A percentile compares a stretch with the other conserved stretches of the same genome.
These are phyloP conservation scores for Megathymus violae DNA, from an alignment of 1,140 invertebrate species.

Conservation along the genomic window DNA sequence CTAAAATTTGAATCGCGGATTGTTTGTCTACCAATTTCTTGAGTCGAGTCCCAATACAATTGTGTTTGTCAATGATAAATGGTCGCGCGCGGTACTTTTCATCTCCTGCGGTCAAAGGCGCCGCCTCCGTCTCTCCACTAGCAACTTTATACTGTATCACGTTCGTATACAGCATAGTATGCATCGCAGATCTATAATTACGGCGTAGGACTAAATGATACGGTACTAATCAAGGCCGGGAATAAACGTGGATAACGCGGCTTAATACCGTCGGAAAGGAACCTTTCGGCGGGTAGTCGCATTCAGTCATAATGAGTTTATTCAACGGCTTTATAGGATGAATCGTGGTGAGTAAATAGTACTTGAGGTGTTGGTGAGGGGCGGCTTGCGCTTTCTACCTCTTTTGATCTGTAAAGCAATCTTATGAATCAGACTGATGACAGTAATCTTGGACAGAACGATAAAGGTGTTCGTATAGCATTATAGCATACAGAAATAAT, in stretches of 20 bases:
- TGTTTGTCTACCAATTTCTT: conserved; percentile 78
- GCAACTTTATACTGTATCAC: conserved; percentile 46
- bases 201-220: conserved; percentile 81
- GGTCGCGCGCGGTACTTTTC: conserved; percentile 76
- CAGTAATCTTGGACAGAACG: too few relatives aligned
- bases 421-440: conserved; percentile 6
- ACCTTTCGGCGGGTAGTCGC: conserved; percentile 74
- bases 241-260: conserved; percentile 80
- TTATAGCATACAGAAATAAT: too few relatives aligned
- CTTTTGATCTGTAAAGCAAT: not conserved
- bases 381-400: conserved; percentile 15
- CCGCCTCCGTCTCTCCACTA: conserved; percentile 48
- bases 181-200: conserved; percentile 64
- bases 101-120: conserved; percentile 75
- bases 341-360: conserved; percentile 80
- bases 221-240: conserved; percentile 79
- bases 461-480: too few relatives aligned
- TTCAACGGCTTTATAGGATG: conserved; percentile 79
- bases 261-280: conserved; percentile 80
- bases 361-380: conserved; percentile 45
- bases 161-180: conserved; percentile 38
- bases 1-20: conserved; percentile 63
- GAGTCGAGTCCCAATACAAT: conserved; percentile 77
- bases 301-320: conserved; percentile 81
- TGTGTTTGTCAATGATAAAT: conserved; percentile 83